These are phyloP conservation scores for Mycteria americana DNA, from an alignment of 2,797 vertebrate genomes.

Conservation along the genomic window DNA sequence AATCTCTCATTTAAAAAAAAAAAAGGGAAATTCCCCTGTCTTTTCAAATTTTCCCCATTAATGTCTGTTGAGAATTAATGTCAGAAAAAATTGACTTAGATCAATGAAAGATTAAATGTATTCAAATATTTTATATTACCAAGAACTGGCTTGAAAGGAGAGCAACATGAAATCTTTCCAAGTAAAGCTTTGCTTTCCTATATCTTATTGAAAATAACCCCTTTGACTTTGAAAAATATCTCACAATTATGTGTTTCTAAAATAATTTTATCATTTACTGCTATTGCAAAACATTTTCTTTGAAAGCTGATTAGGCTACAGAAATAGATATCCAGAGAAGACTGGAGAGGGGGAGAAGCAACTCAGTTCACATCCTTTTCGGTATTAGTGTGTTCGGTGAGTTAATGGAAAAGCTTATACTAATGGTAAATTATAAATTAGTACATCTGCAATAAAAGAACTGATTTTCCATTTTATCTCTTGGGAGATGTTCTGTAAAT, in stretches of 20 bases:
- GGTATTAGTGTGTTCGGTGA: neutral
- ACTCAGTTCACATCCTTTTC: neutral
- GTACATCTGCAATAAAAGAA: constrained; percentile 37
- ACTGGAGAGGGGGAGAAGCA: neutral
- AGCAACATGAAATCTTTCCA: neutral
- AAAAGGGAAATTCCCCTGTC: accelerated
- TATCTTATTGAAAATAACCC: neutral
- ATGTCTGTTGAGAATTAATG: neutral
- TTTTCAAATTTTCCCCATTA: neutral
- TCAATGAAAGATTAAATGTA: neutral
- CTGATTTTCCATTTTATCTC: constrained; percentile 42
- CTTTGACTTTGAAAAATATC: neutral
- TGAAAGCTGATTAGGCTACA: neutral
- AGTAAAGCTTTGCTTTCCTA: neutral
- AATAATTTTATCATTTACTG: neutral
- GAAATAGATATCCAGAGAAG: neutral
- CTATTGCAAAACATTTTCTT: neutral
- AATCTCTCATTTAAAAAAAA: neutral
- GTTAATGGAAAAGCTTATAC: constrained; percentile 25
- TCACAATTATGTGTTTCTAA: neutral
- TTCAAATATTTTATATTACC: neutral
- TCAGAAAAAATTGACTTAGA: neutral
- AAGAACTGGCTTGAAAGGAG: neutral
- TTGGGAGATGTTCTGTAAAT: constrained; percentile 29
- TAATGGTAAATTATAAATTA: constrained; percentile 21